Evolutionary conservation across 2,113 vertebrate genomes (phyloP).

Genomic region (Lagopus muta): DNA sequence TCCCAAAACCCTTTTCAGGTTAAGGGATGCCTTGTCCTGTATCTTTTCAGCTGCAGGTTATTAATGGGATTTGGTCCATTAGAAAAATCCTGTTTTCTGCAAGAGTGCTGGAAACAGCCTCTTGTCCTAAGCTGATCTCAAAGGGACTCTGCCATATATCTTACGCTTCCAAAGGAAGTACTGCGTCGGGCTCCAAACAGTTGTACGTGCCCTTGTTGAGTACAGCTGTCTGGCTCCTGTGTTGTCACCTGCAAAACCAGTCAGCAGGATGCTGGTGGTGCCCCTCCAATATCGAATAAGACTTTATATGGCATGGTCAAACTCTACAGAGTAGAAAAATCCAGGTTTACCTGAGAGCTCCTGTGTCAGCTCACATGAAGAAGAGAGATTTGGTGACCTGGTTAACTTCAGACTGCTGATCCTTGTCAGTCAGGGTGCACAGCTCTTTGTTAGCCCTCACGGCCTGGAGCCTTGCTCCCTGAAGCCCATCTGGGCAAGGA

Average conservation of each 20-base stretch:
- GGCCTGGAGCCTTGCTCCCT: not conserved
- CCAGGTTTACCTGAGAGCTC: not conserved
- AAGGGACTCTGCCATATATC: not conserved
- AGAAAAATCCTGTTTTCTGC: not conserved
- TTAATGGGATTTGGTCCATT: not conserved
- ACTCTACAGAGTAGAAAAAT: not conserved
- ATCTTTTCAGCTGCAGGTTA: not conserved
- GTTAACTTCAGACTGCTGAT: not conserved
- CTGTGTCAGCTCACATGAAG: not conserved
- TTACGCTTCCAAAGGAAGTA: not conserved
- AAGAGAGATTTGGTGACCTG: not conserved
- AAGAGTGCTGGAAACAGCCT: not conserved
- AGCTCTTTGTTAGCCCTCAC: not conserved
- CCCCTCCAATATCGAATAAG: not conserved
- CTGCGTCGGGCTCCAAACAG: not conserved
- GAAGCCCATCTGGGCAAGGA: not conserved
- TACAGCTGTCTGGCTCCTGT: not conserved
- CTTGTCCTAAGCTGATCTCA: not conserved
- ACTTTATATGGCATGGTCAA: not conserved
- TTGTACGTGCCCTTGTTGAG: not conserved
- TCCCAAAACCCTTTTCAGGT: not conserved
- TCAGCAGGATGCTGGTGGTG: not conserved
- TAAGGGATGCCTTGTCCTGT: not conserved
- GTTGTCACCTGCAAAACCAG: not conserved
- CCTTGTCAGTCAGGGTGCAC: not conserved